Evolutionary conservation across 1,140 invertebrate genomes (phyloP).

Genomic region (Euglossa dilemma): DNA sequence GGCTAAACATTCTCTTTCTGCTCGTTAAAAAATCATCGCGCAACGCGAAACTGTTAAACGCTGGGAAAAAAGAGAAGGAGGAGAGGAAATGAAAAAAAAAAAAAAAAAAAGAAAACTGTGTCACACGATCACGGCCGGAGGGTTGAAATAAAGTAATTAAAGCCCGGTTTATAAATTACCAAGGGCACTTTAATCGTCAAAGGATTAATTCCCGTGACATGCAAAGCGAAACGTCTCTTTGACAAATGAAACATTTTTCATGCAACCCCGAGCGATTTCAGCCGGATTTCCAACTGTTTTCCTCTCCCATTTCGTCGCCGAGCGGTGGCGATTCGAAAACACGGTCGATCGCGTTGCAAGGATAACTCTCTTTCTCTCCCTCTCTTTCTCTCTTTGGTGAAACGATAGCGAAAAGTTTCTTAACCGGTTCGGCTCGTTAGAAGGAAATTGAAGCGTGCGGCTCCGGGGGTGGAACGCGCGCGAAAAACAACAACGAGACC

Average conservation of each 20-base stretch:
- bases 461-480: neutral
- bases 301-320: no score
- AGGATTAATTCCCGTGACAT: neutral
- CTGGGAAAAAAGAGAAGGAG: no score
- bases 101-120: no score
- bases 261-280: neutral
- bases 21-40: neutral
- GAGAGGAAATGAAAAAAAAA: no score
- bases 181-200: neutral
- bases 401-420: constrained; percentile 8
- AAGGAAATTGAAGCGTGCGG: constrained; percentile 23
- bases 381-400: no score
- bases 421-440: constrained; percentile 30
- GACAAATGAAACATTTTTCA: neutral
- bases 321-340: no score
- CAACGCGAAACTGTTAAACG: neutral
- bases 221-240: constrained; percentile 1
- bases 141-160: neutral
- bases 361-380: neutral
- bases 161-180: neutral
- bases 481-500: constrained; percentile 22
- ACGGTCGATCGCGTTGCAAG: neutral
- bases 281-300: neutral
- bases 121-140: no score
- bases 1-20: no score